A percentile compares a stretch with the other conserved stretches of the same genome.
These are phyloP conservation scores for Romanogobio albipinnatus DNA, from an alignment of 2,113 vertebrate genomes.

Conservation along the genomic window DNA sequence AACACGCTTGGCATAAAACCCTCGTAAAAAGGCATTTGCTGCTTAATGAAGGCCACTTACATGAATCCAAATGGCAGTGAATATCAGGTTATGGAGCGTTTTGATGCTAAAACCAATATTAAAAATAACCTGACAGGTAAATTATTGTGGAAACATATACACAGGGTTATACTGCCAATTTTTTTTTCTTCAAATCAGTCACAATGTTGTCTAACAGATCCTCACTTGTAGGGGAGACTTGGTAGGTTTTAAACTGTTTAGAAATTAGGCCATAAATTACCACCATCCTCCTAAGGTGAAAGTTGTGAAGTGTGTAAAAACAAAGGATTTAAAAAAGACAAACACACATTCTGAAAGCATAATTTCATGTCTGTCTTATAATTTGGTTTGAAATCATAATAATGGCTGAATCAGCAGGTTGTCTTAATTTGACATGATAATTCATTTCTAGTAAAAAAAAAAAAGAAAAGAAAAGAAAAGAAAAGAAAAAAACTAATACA, in stretches of 20 bases:
- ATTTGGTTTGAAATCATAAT: not conserved
- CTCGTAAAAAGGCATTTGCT: conserved; percentile 20
- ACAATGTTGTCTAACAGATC: not conserved
- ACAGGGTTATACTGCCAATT: not conserved
- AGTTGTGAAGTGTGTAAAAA: not conserved
- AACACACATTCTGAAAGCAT: not conserved
- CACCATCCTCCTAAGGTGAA: not conserved
- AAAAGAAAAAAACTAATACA: not conserved
- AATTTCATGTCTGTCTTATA: not conserved
- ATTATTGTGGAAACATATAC: not conserved
- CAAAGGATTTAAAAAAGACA: not conserved
- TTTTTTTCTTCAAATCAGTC: too few species aligned
- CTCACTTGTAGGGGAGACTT: not conserved
- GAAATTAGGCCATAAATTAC: not conserved
- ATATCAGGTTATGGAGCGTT: not conserved
- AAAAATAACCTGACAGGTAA: not conserved
- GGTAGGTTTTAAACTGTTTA: not conserved
- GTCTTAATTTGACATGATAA: not conserved
- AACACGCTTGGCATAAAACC: conserved; percentile 34
- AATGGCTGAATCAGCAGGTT: not conserved
- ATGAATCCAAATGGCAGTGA: not conserved
- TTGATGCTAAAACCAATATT: not conserved
- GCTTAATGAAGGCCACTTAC: conserved; percentile 33
- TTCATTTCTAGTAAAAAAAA: not conserved
- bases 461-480: too few species aligned